These are phyloP conservation scores for Arvicanthis niloticus DNA, from an alignment of 2,113 vertebrate species.

Conservation along the genomic window DNA sequence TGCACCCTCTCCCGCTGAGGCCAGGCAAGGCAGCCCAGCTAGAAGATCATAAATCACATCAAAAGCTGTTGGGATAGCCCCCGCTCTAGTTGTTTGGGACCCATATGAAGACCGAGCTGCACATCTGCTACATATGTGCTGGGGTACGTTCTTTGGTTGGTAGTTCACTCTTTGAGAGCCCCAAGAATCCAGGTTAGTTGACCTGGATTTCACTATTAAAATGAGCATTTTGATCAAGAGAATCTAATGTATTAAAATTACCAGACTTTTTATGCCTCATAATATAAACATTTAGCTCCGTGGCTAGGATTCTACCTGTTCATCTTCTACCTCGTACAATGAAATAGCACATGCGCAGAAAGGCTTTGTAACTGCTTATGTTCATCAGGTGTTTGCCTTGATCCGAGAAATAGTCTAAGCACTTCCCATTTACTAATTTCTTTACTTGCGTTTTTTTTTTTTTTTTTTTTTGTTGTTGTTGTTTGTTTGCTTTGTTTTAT, in stretches of 20 bases:
- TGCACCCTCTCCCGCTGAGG: too few species aligned
- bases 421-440: neutral
- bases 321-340: neutral
- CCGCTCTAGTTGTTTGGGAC: too few species aligned
- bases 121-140: too few species aligned
- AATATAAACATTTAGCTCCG: neutral
- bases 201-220: neutral
- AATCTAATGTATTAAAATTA: constrained; percentile 34
- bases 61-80: too few species aligned
- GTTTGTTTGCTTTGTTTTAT: neutral
- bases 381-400: neutral
- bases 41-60: too few species aligned
- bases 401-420: neutral
- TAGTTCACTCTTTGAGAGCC: too few species aligned
- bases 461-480: too few species aligned
- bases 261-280: neutral
- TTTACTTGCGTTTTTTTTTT: constrained; percentile 8
- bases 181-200: too few species aligned
- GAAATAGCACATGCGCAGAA: neutral
- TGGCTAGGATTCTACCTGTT: neutral
- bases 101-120: too few species aligned
- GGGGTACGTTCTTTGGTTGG: too few species aligned
- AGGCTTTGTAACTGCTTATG: neutral
- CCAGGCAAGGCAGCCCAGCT: too few species aligned
- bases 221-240: neutral